phyloP scores from a whole-genome alignment of 1,140 invertebrate genomes.

The Hestina assimilis region DNA sequence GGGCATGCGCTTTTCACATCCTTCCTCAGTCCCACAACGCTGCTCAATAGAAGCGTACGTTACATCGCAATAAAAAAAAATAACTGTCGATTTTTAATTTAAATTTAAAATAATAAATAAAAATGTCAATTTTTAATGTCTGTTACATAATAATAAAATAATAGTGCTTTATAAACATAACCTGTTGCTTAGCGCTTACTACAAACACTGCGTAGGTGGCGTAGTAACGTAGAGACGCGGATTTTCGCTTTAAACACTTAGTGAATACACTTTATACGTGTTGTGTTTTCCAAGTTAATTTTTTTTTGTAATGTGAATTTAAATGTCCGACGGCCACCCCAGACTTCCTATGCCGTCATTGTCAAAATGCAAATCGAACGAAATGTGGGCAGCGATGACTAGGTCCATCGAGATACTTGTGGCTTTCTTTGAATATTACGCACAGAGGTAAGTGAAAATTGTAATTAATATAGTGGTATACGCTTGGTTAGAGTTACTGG shows the following conservation, averaged over 20 bases:
- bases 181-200: constrained; percentile 29
- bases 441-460: constrained; percentile 83
- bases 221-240: background rate
- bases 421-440: constrained; percentile 89
- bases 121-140: background rate
- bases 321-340: constrained; percentile 62
- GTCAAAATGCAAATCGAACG: constrained; percentile 74
- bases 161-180: constrained; percentile 8
- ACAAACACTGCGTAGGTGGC: constrained; percentile 25
- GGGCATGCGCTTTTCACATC: constrained; percentile 48
- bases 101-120: background rate
- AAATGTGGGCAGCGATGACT: constrained; percentile 88
- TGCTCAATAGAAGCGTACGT: constrained; percentile 36
- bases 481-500: too few relatives aligned
- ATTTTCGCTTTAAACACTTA: background rate
- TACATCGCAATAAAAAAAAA: background rate
- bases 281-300: background rate
- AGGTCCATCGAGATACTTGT: constrained; percentile 87
- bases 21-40: constrained; percentile 39
- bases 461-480: too few relatives aligned
- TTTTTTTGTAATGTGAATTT: constrained; percentile 5
- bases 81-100: too few relatives aligned
- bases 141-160: too few relatives aligned
- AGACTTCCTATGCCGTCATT: constrained; percentile 42
- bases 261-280: background rate